Conservation (phyloP, 2,113 vertebrate genomes). For the Bucco capensis region DNA sequence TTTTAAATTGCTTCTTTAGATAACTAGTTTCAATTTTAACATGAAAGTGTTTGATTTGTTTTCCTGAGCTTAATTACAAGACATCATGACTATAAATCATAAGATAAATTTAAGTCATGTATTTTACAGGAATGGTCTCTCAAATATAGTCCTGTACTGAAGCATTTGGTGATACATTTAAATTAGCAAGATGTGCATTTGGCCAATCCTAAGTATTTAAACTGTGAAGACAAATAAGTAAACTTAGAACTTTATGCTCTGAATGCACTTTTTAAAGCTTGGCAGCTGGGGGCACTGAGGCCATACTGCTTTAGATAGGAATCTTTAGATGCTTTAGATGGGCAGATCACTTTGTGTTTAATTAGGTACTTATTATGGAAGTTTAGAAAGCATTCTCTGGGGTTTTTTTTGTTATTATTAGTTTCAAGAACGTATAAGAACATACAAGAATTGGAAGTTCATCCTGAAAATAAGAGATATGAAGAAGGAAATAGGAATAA, state of each 20-base stretch:
- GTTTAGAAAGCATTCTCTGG: not conserved
- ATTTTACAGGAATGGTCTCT: not conserved
- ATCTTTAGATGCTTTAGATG: not conserved
- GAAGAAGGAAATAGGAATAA: not conserved
- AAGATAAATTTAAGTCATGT: not conserved
- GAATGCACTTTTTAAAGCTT: not conserved
- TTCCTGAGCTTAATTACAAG: slow-evolving; percentile 24
- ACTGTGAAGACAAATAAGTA: not conserved
- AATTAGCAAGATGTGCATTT: not conserved
- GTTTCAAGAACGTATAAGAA: not conserved
- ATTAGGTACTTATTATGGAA: not conserved
- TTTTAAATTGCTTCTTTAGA: slow-evolving; percentile 59
- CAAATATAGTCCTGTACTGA: not conserved
- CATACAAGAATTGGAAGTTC: not conserved
- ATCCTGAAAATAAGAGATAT: not conserved
- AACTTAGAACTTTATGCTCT: not conserved
- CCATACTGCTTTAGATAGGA: not conserved
- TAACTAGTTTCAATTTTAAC: slow-evolving; percentile 23
- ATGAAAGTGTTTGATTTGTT: slow-evolving; percentile 43
- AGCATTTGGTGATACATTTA: not conserved
- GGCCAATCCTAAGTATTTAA: not conserved
- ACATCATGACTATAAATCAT: not conserved
- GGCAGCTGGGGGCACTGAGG: not conserved
- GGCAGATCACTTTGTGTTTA: not conserved
- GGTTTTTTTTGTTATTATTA: not conserved